A percentile compares a stretch with the other conserved stretches of the same genome.
Conservation (phyloP, 2,888 invertebrate species). For the Dolomedes plantarius region DNA sequence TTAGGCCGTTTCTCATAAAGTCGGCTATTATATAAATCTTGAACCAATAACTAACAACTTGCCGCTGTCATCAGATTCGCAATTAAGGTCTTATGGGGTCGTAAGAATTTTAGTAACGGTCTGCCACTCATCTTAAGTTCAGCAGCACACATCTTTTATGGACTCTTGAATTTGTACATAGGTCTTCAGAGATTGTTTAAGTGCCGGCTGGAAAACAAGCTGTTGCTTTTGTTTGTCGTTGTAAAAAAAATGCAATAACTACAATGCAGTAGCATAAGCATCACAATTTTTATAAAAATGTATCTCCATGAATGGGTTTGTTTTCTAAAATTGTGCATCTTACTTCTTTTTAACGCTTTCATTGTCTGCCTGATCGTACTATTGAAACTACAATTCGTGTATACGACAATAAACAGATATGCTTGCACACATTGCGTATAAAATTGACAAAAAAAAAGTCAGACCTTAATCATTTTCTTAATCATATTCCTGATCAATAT, state of each 20-base stretch:
- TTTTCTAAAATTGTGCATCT: too few species aligned
- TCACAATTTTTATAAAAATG: too few species aligned
- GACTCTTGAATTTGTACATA: slow-evolving; percentile 55
- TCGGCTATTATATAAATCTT: slow-evolving; percentile 60
- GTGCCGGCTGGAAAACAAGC: not conserved
- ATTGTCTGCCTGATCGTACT: too few species aligned
- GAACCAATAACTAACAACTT: slow-evolving; percentile 48
- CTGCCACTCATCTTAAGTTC: slow-evolving; percentile 49
- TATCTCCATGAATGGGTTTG: too few species aligned
- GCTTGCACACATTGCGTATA: too few species aligned
- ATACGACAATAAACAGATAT: too few species aligned
- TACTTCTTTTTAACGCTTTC: too few species aligned
- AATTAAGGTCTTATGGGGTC: slow-evolving; percentile 69
- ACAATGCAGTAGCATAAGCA: too few species aligned
- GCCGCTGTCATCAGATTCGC: slow-evolving; percentile 65
- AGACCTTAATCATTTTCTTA: too few species aligned
- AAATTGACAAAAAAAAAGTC: too few species aligned
- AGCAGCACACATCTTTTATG: slow-evolving; percentile 39
- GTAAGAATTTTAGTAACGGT: slow-evolving; percentile 67
- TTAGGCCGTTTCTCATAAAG: slow-evolving; percentile 51
- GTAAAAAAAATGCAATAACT: not conserved
- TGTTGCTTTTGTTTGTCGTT: not conserved
- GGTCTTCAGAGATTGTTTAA: slow-evolving; percentile 34
- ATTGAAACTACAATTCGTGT: too few species aligned
- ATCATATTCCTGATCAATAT: too few species aligned